Base-by-base conservation (phyloP, 64 coral and sea anemone species). In the Montipora capricornis region DNA sequence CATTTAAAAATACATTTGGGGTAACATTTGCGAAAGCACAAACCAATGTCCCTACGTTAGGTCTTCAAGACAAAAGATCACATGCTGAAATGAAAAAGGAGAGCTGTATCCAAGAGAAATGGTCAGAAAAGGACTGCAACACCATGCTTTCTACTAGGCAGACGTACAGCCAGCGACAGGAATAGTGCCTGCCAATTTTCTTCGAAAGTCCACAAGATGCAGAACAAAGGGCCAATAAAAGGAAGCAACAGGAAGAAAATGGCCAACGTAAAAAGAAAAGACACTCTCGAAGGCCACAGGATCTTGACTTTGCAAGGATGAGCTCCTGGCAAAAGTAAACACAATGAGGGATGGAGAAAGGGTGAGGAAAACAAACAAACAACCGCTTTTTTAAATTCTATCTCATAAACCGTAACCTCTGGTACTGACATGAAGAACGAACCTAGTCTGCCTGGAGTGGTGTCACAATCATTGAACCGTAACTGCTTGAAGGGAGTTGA, bases 271-370 rank as follows among this genome's bases (percentile, higher is more conserved):
- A 87, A 26, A 87, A 49, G 22, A 73, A 87, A 37, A 8, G 84
- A 11, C 84, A 87, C 71, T 87, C 84, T 8, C 84, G 45, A 87
- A 49, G 19, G n/a, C 84, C 84, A 73, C 46, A 75, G 8, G 84
- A 87, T 73, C 66, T 87, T 46, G 66, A 87, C 26, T 87, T 87
- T 87, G 84, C 67, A 87, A 87, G 48, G 84, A 87, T 24, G 68
- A 64, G 49, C 84, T 51, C 51, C 84, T 87, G 19, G 15, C 20
- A 57, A 37, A 87, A 87, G 84, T 87, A 29, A 74, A 87, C 8
- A 26, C 5, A 71, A 87, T 87, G 84, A 87, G 10, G 20, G 84
- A 87, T 82, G 80, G 80, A 82, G 80, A 62, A 11, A 82, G 22
- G 55, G 78, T 80, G 5, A 80, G 78, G 37, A 37, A 37, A 37